Evolutionary conservation across 1,140 invertebrate species (phyloP), one percentile per base, ranked within the genome.

Genomic region (Pseudachorutes palmiensis): DNA sequence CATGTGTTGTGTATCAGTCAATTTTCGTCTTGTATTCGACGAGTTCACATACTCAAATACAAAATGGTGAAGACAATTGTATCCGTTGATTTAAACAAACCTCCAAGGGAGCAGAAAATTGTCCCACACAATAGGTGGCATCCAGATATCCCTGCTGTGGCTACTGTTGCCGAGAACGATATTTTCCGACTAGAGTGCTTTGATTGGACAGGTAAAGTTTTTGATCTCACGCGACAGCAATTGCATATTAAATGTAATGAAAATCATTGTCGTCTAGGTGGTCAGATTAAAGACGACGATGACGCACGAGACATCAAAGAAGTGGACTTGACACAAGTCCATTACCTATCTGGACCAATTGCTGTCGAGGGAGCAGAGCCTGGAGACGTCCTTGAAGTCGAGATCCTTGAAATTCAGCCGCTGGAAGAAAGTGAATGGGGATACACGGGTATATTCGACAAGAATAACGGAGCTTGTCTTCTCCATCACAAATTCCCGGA

Each of bases 331-430:
- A 51, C 36, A 0, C 1, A 51, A 0, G 28, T 1, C 32, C 70
- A 72, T 26, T 16, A 60, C 5, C 36, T 72, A 1, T 72, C 70
- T 0, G 70, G 70, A 22, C 70, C 70, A 16, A 64, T 72, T 1
- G 28, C 19, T 1, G 51, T 72, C 2, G 67, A 69, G 36, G 67
- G 67, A 5, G 70, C 70, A 16, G 62, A 69, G 41, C 65, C 70
- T 48, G 70, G 70, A 41, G 70, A 72, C 62, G 41, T 33, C 16
- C 57, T 72, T 0, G 70, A 72, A 51, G 70, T 72, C 1, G 70
- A 72, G 45, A 67, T 72, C 51, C 49, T 70, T 0, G 65, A 66
- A 29, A 30, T 66, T 22, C 70, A 72, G 28, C 67, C 70, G 2
- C 51, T 69, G 14, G 32, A 60, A 1, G 68, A 59, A 28, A 31